Percentiles rank a stretch among this genome's conserved stretches.
Conservation (phyloP, 2,888 invertebrate genomes). For the Drosophila prostipennis region DNA sequence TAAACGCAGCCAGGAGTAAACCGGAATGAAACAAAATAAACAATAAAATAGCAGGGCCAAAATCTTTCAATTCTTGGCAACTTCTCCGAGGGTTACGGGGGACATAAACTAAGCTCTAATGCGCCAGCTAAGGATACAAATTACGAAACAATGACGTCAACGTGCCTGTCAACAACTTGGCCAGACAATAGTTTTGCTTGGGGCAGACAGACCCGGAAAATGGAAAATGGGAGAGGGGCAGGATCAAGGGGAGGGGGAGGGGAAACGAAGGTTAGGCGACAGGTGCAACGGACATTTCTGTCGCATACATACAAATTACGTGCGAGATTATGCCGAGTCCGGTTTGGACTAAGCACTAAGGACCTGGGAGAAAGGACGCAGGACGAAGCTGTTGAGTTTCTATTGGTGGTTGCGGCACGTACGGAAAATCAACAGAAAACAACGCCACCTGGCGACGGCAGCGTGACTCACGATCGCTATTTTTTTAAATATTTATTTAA, state of each 20-base stretch:
- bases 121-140: slow-evolving; percentile 78
- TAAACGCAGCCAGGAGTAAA: slow-evolving; percentile 14
- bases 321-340: slow-evolving; percentile 73
- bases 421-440: slow-evolving; percentile 34
- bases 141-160: slow-evolving; percentile 80
- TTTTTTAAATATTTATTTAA: not conserved
- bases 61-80: slow-evolving; percentile 40
- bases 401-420: slow-evolving; percentile 37
- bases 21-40: slow-evolving; percentile 1
- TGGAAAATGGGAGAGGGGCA: not conserved
- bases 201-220: slow-evolving; percentile 36
- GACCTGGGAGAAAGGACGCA: slow-evolving; percentile 1
- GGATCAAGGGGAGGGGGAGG: not conserved
- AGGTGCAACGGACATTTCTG: slow-evolving; percentile 77
- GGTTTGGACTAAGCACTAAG: slow-evolving; percentile 45
- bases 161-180: slow-evolving; percentile 81
- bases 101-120: slow-evolving; percentile 74
- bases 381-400: slow-evolving; percentile 9
- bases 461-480: slow-evolving; percentile 5
- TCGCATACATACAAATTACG: slow-evolving; percentile 80
- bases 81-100: slow-evolving; percentile 5
- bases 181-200: slow-evolving; percentile 76
- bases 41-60: slow-evolving; percentile 13
- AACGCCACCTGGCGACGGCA: slow-evolving; percentile 2
- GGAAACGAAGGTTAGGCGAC: slow-evolving; percentile 38